Base-by-base conservation (phyloP, 2,888 invertebrate genomes). In the Eupithecia pulchellata region DNA sequence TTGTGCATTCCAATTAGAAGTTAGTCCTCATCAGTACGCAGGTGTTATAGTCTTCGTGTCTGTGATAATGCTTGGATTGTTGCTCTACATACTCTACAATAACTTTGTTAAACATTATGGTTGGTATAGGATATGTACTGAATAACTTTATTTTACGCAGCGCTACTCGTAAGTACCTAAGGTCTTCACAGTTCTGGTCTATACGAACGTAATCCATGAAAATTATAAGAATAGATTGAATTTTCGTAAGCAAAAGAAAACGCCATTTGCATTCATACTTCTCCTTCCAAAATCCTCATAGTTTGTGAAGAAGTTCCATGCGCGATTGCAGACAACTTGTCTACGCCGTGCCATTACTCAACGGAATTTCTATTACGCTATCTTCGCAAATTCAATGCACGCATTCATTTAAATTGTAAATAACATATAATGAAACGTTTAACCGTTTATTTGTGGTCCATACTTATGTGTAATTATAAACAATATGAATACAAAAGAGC, bases 401-500 rank as follows among this genome's bases (percentile, higher is more conserved):
- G 79, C 72, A 77, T 75, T 77, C 74, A 84, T 84, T 84, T 78
- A 68, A 77, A 81, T 70, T 81, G 78, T 79, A 73, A 77, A 81
- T 81, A n/a, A n/a, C n/a, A n/a, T n/a, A 78, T 79, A 81, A 81
- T 71, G 81, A 77, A 79, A 77, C 78, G 76, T 79, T 80, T 81
- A 81, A 81, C 66, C 72, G 75, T 74, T 75, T 80, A 77, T 79
- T 76, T 76, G 79, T 73, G 76, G 75, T 75, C 73, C 75, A 77
- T 81, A 80, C 75, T 76, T 77, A 78, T 77, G 77, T 74, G 73
- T 78, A 82, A 83, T 83, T 83, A 84, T 83, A 76, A 84, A 78
- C 78, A 83, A 78, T 74, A 67, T 73, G 76, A 78, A 84, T 79
- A 83, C 80, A 83, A 82, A 83, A 77, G 75, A 78, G 69, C 77